These are phyloP conservation scores for Pseudochaenichthys georgianus DNA, from an alignment of 2,797 vertebrate genomes.

Conservation along the genomic window DNA sequence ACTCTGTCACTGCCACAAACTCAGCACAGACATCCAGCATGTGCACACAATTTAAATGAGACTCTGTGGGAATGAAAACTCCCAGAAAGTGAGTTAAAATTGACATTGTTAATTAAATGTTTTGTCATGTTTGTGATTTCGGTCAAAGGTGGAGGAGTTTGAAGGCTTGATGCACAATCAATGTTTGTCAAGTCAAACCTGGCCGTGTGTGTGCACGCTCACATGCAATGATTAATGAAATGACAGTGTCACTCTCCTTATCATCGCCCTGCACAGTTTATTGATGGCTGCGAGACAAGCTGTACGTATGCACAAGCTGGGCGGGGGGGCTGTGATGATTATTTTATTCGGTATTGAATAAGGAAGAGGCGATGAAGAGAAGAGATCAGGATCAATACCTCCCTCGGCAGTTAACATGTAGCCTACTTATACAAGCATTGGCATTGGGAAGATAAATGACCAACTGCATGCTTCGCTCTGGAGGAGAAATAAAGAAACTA, in stretches of 20 bases:
- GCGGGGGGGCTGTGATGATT: conserved; percentile 24
- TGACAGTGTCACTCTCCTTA: conserved; percentile 34
- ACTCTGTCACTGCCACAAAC: conserved; percentile 47
- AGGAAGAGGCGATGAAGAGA: conserved; percentile 26
- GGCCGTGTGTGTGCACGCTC: not conserved
- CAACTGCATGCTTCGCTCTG: conserved; percentile 35
- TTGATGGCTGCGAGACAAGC: conserved; percentile 34
- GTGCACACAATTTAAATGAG: conserved; percentile 20
- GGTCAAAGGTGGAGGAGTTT: conserved; percentile 8
- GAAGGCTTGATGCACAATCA: conserved; percentile 6
- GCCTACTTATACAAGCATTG: conserved; percentile 49
- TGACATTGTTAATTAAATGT: conserved; percentile 10
- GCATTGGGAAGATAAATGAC: conserved; percentile 69
- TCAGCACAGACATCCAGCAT: conserved; percentile 21
- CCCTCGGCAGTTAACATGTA: conserved; percentile 64
- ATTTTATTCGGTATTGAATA: conserved; percentile 15
- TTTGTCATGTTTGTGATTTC: conserved; percentile 13
- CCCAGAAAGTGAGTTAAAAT: conserved; percentile 8
- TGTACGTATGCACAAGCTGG: conserved; percentile 32
- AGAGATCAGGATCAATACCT: conserved; percentile 61
- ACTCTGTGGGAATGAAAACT: conserved; percentile 9
- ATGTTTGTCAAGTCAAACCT: conserved; percentile 21
- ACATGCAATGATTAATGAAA: conserved; percentile 37
- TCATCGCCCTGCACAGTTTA: conserved; percentile 29
- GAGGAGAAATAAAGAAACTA: not conserved